These are phyloP conservation scores for Nomada fabriciana DNA, from an alignment of 2,888 invertebrate genomes.

Conservation along the genomic window DNA sequence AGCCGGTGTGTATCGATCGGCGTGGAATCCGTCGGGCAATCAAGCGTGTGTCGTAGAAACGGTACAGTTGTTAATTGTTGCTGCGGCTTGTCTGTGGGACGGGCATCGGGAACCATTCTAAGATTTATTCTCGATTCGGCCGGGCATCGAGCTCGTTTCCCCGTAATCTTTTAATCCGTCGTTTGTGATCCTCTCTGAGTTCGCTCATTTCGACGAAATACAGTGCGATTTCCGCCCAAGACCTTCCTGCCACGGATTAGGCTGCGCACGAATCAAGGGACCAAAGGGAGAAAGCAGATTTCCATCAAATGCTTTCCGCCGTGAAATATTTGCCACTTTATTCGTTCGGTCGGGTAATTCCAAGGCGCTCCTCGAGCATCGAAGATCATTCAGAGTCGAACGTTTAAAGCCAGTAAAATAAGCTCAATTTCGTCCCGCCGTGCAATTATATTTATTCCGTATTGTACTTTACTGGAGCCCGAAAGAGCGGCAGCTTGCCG, in stretches of 20 bases:
- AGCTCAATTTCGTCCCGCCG: too few species aligned
- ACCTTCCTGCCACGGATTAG: slow-evolving; percentile 32
- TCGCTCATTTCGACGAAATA: slow-evolving; percentile 18
- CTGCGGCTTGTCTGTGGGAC: slow-evolving; percentile 56
- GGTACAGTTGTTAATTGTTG: slow-evolving; percentile 67
- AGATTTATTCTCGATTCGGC: slow-evolving; percentile 56
- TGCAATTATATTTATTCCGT: neutral
- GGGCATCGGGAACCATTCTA: slow-evolving; percentile 44
- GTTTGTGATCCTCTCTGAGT: slow-evolving; percentile 18
- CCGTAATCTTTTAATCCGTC: slow-evolving; percentile 57
- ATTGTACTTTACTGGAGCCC: neutral
- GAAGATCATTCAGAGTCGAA: too few species aligned
- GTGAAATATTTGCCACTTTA: slow-evolving; percentile 31
- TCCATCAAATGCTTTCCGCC: slow-evolving; percentile 9
- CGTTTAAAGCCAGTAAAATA: too few species aligned
- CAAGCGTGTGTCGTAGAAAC: slow-evolving; percentile 50
- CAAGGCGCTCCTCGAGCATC: neutral
- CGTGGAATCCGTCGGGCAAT: slow-evolving; percentile 61
- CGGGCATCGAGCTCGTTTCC: slow-evolving; percentile 33
- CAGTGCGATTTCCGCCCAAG: slow-evolving; percentile 26
- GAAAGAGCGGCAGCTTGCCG: neutral
- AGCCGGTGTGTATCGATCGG: slow-evolving; percentile 61
- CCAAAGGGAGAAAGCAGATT: slow-evolving; percentile 12
- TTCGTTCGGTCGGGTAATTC: slow-evolving; percentile 14
- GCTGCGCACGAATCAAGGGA: neutral